A percentile compares a stretch with the other conserved stretches of the same genome.
phyloP scores from a whole-genome alignment of 2,888 invertebrate genomes.

The Agonopterix heracliana region DNA sequence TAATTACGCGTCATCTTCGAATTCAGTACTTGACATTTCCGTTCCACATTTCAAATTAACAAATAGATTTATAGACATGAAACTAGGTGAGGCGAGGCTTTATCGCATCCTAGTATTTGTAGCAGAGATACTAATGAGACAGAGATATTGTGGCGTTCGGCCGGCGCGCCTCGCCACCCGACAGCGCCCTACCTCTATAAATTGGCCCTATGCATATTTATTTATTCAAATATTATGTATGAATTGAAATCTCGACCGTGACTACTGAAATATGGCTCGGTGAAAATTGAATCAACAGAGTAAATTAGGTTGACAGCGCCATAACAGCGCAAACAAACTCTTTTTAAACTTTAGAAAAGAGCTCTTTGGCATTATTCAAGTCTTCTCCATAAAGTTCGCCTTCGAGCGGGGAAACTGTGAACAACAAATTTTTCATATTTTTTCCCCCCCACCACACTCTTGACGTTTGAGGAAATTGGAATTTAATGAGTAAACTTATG shows the following conservation, averaged over 20 bases:
- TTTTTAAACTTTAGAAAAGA: constrained; percentile 27
- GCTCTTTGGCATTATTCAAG: constrained; percentile 34
- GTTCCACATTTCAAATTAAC: no score
- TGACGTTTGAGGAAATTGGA: constrained; percentile 45
- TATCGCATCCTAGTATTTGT: no score
- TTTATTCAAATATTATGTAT: constrained; percentile 74
- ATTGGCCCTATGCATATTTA: constrained; percentile 76
- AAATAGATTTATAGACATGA: no score
- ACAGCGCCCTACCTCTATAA: constrained; percentile 59
- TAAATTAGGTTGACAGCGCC: constrained; percentile 47
- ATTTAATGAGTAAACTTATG: constrained; percentile 51
- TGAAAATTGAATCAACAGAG: constrained; percentile 66
- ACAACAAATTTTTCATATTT: constrained; percentile 41
- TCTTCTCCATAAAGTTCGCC: constrained; percentile 34
- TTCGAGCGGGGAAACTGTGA: constrained; percentile 23
- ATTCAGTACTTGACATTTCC: no score
- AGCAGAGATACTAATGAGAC: constrained; percentile 53
- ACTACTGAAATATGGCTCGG: constrained; percentile 68
- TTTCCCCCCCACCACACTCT: constrained; percentile 17
- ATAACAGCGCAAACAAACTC: constrained; percentile 28
- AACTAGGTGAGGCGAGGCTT: no score
- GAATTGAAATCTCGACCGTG: constrained; percentile 69
- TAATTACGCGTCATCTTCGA: no score
- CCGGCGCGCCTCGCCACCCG: constrained; percentile 31
- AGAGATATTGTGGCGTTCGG: constrained; percentile 52